phyloP scores from a whole-genome alignment of 2,113 vertebrate genomes.

The Nesogale talazaci region DNA sequence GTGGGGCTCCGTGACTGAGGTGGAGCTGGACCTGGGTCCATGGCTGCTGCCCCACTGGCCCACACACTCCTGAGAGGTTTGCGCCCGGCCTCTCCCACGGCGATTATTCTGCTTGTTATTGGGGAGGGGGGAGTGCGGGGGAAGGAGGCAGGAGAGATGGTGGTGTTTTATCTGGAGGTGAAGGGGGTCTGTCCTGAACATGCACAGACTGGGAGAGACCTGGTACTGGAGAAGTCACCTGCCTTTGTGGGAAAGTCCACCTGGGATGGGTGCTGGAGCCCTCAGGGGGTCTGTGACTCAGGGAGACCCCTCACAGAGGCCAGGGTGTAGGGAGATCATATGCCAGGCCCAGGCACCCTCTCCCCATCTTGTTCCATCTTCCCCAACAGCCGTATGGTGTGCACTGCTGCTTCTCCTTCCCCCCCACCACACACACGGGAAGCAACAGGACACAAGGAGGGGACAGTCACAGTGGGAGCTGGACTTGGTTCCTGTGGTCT shows the following conservation, averaged over 20 bases:
- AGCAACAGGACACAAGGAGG: too few species aligned
- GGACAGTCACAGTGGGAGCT: too few species aligned
- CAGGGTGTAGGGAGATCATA: rapidly evolving
- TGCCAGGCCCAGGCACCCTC: not conserved
- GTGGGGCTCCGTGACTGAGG: not conserved
- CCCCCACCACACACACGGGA: too few species aligned
- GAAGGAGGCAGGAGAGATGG: rapidly evolving
- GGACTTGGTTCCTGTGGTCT: not conserved
- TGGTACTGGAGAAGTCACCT: too few species aligned
- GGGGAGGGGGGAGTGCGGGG: not conserved
- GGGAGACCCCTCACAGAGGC: not conserved
- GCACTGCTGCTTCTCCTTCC: not conserved
- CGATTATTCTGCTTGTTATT: rapidly evolving
- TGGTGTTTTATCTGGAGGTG: too few species aligned
- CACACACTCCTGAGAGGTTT: not conserved
- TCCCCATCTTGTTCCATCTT: not conserved
- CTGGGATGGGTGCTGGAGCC: not conserved
- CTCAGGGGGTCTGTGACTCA: not conserved
- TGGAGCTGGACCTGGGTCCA: not conserved
- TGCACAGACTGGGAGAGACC: too few species aligned
- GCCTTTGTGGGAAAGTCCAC: too few species aligned
- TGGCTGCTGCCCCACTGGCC: not conserved
- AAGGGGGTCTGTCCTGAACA: too few species aligned
- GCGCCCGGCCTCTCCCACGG: not conserved
- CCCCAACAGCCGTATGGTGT: rapidly evolving